These are phyloP conservation scores for Xiphydria camelus DNA, from an alignment of 2,888 invertebrate genomes.

Conservation along the genomic window DNA sequence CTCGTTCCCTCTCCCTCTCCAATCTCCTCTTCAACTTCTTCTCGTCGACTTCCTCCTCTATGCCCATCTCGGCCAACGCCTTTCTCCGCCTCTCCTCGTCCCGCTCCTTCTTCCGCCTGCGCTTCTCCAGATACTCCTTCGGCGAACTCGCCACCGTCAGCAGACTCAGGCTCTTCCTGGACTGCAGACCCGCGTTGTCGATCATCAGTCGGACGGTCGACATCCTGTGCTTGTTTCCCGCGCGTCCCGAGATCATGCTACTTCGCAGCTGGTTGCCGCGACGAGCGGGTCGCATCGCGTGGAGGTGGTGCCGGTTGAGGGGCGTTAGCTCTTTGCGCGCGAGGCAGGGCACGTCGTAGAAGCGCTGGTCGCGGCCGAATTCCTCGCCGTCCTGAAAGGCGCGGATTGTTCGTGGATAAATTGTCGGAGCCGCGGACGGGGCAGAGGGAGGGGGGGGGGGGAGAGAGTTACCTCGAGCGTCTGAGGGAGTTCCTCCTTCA, in stretches of 20 bases:
- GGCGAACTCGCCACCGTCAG: slow-evolving; percentile 3
- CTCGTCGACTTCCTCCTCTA: slow-evolving; percentile 7
- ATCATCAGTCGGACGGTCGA: slow-evolving; percentile 12
- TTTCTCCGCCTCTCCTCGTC: slow-evolving; percentile 13
- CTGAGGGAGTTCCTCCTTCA: slow-evolving; percentile 80
- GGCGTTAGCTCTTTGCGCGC: slow-evolving; percentile 59
- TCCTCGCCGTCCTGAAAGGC: slow-evolving; percentile 72
- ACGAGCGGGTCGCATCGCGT: slow-evolving; percentile 63
- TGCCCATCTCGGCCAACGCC: slow-evolving; percentile 12
- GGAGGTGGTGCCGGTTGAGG: slow-evolving; percentile 22
- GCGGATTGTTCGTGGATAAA: not conserved
- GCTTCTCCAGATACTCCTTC: slow-evolving; percentile 6
- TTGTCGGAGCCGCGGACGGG: too few relatives aligned
- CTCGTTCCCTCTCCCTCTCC: slow-evolving; percentile 16
- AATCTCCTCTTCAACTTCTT: too few relatives aligned
- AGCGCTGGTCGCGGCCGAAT: slow-evolving; percentile 75
- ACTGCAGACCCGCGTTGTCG: not conserved
- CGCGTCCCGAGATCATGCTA: slow-evolving; percentile 56
- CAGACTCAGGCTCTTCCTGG: not conserved
- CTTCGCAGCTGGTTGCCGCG: slow-evolving; percentile 66
- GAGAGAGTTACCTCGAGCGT: slow-evolving; percentile 61
- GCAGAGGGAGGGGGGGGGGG: not conserved
- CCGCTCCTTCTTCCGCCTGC: slow-evolving; percentile 13
- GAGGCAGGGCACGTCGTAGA: slow-evolving; percentile 77
- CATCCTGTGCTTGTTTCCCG: slow-evolving; percentile 51